Base-by-base conservation (phyloP, 1,140 invertebrate species). In the Heliconius melpomene region DNA sequence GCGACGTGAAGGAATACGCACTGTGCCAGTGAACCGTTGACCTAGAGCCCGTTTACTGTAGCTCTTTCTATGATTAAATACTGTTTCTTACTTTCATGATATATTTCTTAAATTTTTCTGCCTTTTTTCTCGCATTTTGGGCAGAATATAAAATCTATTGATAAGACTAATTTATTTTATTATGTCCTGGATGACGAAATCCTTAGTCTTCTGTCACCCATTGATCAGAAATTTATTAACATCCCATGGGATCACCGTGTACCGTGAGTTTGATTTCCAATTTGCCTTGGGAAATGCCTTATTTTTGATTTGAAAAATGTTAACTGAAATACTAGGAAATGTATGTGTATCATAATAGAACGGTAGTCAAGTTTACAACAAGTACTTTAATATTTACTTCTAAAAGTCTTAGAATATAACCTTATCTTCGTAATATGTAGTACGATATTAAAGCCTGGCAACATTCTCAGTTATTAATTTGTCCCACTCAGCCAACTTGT, bases 21-120 rank as follows among this genome's bases (percentile, higher is more conserved):
- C 75, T 60, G 76, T 40, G 36, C 73, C 32, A 79, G 36, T 86
- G 83, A 84, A 84, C 84, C 76, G 81, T 66, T 87, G 80, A 87
- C 86, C 84, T 32, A 70, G 71, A 66, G 13, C 9, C 26, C 23
- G 18, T 29, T 66, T 66, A 13, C 60, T 29, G 60, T 66, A 66
- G 23, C 23, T 66, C 26, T 26, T 23, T 66, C 11, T 29, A 29
- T 66, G 60, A 66, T 66, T 26, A 66, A 60, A 60, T 16, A 26
- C 0, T 29, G 13, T 66, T 66, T 29, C 13, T 29, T 26, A 66
- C 23, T 66, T 66, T 66, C 23, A 11, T 66, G 1, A 29, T 66
- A 16, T 66, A 66, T 66, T 66, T n/a, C 9, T 54, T 54, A 1
- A 54, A n/a, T 6, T n/a, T 18, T 54, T n/a, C 0, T 2, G 1